Base-by-base conservation (phyloP, 2,888 invertebrate species). In the Deilephila porcellus region DNA sequence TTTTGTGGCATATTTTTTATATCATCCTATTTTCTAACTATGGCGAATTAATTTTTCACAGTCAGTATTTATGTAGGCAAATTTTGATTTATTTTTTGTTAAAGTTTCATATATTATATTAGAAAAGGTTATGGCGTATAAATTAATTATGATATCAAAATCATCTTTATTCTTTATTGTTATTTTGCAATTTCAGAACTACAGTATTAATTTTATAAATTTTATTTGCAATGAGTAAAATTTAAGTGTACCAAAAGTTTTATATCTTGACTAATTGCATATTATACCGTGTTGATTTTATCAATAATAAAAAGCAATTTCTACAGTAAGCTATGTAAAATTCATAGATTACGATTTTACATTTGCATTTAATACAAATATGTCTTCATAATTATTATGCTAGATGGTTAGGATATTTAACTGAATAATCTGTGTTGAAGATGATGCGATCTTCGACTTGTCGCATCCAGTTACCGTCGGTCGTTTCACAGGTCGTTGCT, bases 401-500 rank as follows among this genome's bases (percentile, higher is more conserved):
- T 8, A 6, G 19, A 19, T 14, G 14, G 5, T 7, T 17, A 32
- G 34, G 4, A 19, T 32, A 34, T 60, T 29, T 63, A 63, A 63
- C 62, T 67, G 52, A 45, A 67, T 67, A 67, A 67, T 20, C 45
- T 25, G 52, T 2, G 11, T 45, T 45, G 17, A 52, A 67, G 67
- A 52, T 67, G 25, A 25, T 45, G 25, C 45, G 52, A 67, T 67
- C 45, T 67, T 67, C 67, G 52, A 20, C 67, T 67, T 67, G 52
- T 67, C 25, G 52, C 67, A 25, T 67, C 52, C 52, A 67, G 67
- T 67, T 67, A 52, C 45, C 67, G 67, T 67, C 64, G 45, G 34
- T 34, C 52, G 67, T 67, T 67, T 67, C 67, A 67, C 67, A 67
- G 67, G 67, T 67, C 67, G 52, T 67, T 67, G 67, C 67, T 67